A percentile compares a stretch with the other conserved stretches of the same genome.
These are phyloP conservation scores for Calephelis perditalis DNA, from an alignment of 2,888 invertebrate species.

Conservation along the genomic window DNA sequence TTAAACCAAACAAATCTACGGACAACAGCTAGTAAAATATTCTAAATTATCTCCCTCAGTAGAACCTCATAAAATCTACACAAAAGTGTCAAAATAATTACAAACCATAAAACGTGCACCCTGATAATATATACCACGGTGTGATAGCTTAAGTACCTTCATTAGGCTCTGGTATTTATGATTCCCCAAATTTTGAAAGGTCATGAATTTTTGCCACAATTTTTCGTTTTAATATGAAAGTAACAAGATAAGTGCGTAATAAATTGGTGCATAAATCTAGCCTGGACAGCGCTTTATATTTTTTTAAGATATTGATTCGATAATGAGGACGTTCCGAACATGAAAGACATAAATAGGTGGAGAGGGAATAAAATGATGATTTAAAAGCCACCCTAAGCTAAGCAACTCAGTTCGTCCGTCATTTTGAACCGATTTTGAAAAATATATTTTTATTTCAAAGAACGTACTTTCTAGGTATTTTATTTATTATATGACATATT, in stretches of 20 bases:
- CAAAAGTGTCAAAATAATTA: constrained; percentile 11
- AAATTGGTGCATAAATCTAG: background rate
- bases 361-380: too few relatives aligned
- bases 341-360: background rate
- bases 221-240: constrained; percentile 5
- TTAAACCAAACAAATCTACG: too few relatives aligned
- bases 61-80: background rate
- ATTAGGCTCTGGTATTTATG: constrained; percentile 11
- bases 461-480: too few relatives aligned
- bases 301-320: background rate
- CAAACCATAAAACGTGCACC: constrained; percentile 3
- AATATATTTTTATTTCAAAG: too few relatives aligned
- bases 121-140: constrained; percentile 1
- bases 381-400: too few relatives aligned
- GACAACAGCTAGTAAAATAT: too few relatives aligned
- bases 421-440: too few relatives aligned
- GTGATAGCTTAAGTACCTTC: constrained; percentile 14
- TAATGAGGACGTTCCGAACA: background rate
- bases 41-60: background rate
- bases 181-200: constrained; percentile 4
- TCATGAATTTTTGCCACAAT: constrained; percentile 5
- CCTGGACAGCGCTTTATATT: background rate
- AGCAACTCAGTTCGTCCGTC: too few relatives aligned
- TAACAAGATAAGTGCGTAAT: constrained; percentile 6
- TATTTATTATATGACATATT: too few relatives aligned